These are phyloP conservation scores for Drosophila prostipennis DNA, from an alignment of 2,888 invertebrate genomes.

Conservation along the genomic window DNA sequence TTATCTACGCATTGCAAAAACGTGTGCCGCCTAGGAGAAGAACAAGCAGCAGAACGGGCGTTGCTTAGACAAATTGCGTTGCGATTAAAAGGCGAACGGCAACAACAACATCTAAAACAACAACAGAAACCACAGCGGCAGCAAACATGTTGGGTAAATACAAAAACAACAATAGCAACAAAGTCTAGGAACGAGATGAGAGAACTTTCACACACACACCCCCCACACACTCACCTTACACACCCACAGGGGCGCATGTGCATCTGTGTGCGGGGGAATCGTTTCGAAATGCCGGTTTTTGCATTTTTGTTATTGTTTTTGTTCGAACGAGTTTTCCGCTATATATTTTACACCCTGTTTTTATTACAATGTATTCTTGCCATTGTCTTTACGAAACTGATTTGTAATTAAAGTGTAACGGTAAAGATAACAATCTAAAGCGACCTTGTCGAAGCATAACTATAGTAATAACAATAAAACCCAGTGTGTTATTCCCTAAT, in stretches of 20 bases:
- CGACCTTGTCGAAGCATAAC: conserved; percentile 11
- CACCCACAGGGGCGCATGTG: conserved; percentile 4
- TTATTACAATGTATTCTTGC: conserved; percentile 26
- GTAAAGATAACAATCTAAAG: neutral
- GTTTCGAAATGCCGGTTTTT: conserved; percentile 70
- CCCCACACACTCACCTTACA: neutral
- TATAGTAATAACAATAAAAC: neutral
- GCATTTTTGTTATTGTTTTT: conserved; percentile 48
- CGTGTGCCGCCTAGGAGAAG: conserved; percentile 57
- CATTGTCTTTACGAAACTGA: neutral
- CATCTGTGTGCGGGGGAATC: conserved; percentile 7
- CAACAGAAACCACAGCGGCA: conserved; percentile 19
- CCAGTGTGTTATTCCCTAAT: conserved; percentile 48
- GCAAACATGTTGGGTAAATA: conserved; percentile 79
- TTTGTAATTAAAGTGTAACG: neutral
- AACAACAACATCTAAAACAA: conserved; percentile 16
- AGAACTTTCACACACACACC: conserved; percentile 21
- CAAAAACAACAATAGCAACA: conserved; percentile 35
- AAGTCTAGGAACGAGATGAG: conserved; percentile 16
- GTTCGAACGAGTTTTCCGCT: conserved; percentile 27
- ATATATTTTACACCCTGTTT: conserved; percentile 39
- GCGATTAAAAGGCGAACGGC: conserved; percentile 67
- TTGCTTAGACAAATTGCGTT: conserved; percentile 76
- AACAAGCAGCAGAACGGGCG: conserved; percentile 41
- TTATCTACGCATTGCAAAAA: conserved; percentile 62